phyloP scores from a whole-genome alignment of 2,888 invertebrate genomes.

The Drosophila picticornis region DNA sequence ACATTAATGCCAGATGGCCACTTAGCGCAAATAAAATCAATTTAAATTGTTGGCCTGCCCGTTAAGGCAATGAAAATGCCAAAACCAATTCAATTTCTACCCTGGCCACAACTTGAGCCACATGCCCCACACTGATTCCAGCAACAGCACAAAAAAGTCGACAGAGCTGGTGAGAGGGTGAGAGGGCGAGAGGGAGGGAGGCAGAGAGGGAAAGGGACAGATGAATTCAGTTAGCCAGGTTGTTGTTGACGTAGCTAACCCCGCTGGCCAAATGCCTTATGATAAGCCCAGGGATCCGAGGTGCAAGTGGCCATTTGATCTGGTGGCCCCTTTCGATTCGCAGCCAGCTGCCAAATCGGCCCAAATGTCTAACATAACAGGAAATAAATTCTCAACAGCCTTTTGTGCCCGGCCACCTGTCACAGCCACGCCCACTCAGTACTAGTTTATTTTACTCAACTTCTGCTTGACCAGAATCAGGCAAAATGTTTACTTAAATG shows the following conservation, averaged over 20 bases:
- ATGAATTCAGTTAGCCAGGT: constrained; percentile 34
- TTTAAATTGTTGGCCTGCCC: constrained; percentile 52
- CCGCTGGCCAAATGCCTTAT: constrained; percentile 47
- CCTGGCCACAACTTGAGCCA: constrained; percentile 14
- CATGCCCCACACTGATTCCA: constrained; percentile 32
- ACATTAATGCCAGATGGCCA: constrained; percentile 67
- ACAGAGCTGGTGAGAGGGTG: constrained; percentile 1
- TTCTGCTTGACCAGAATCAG: constrained; percentile 43
- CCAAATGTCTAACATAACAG: constrained; percentile 73
- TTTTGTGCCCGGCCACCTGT: constrained; percentile 46
- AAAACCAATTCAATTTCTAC: constrained; percentile 49
- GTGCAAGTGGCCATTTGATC: constrained; percentile 68
- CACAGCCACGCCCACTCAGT: constrained; percentile 24
- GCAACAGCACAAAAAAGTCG: constrained; percentile 12
- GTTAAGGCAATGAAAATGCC: constrained; percentile 48
- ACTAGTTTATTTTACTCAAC: constrained; percentile 27
- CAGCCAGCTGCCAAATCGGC: constrained; percentile 58
- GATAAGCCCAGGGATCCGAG: constrained; percentile 55
- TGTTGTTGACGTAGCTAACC: constrained; percentile 52
- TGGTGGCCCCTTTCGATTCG: constrained; percentile 62
- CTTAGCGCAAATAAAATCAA: constrained; percentile 68
- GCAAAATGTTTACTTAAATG: constrained; percentile 60
- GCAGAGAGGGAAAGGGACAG: constrained; percentile 2
- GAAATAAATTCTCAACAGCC: constrained; percentile 77
- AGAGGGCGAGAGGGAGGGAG: neutral